These are phyloP conservation scores for Rhagophthalmus giganteus DNA, from an alignment of 2,888 invertebrate species.

Conservation along the genomic window DNA sequence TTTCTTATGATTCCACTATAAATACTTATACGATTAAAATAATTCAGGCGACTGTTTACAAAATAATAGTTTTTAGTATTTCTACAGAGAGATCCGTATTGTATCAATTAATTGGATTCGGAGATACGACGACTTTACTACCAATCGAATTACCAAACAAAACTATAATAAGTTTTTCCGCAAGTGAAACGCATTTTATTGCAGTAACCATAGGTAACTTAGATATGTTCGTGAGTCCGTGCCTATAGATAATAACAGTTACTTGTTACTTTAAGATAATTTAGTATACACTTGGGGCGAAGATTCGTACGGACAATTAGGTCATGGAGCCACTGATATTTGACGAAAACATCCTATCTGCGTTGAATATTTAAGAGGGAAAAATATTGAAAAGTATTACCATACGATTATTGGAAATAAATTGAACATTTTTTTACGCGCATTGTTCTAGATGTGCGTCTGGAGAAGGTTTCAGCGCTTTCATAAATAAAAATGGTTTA, in stretches of 20 bases:
- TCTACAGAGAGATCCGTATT: conserved; percentile 55
- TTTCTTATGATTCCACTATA: too few species aligned
- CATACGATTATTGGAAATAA: conserved; percentile 1
- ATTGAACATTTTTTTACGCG: background rate
- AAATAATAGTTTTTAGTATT: conserved; percentile 29
- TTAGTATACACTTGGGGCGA: conserved; percentile 72
- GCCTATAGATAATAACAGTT: too few species aligned
- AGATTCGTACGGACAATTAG: conserved; percentile 68
- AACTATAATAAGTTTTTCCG: conserved; percentile 59
- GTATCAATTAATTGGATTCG: conserved; percentile 61
- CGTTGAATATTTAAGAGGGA: conserved; percentile 64
- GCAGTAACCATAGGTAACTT: conserved; percentile 59
- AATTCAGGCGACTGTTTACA: too few species aligned
- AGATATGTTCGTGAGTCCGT: too few species aligned
- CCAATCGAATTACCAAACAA: conserved; percentile 63
- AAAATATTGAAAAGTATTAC: conserved; percentile 60
- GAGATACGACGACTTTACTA: conserved; percentile 56
- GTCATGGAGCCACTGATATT: conserved; percentile 57
- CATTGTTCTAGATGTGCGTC: conserved; percentile 59
- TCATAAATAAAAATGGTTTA: conserved; percentile 69
- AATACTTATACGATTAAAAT: too few species aligned
- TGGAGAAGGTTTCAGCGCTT: conserved; percentile 68
- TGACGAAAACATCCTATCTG: conserved; percentile 62
- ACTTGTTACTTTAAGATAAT: too few species aligned
- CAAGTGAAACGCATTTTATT: conserved; percentile 62